A percentile compares a stretch with the other conserved stretches of the same genome.
Evolutionary conservation across 2,113 vertebrate genomes (phyloP).

Genomic region (Anarhynchus alexandrinus): DNA sequence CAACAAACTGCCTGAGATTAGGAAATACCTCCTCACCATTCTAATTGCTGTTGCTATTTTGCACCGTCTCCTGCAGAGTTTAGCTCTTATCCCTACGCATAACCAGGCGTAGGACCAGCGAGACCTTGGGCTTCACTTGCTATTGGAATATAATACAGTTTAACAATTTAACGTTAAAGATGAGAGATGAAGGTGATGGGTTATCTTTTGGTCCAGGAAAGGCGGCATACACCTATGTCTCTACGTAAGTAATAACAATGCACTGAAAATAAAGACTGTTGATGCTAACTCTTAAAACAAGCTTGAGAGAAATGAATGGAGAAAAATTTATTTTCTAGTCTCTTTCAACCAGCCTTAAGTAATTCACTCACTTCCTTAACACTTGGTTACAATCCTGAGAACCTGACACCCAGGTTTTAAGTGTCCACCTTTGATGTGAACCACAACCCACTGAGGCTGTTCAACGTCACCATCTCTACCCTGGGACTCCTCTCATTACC

Average conservation of each 20-base stretch:
- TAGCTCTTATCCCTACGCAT: rapidly evolving
- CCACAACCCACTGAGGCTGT: neutral
- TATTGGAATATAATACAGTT: neutral
- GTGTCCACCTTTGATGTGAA: neutral
- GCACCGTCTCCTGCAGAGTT: neutral
- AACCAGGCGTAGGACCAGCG: neutral
- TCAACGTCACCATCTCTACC: neutral
- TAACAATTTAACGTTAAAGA: neutral
- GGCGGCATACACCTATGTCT: neutral
- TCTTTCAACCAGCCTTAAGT: neutral
- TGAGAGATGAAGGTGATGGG: neutral
- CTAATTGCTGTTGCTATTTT: neutral
- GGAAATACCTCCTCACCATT: neutral
- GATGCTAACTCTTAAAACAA: neutral
- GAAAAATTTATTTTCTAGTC: neutral
- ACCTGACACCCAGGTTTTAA: neutral
- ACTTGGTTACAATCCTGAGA: neutral
- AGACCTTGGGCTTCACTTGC: neutral
- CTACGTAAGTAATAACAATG: neutral
- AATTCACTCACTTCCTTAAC: neutral
- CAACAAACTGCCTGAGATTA: neutral
- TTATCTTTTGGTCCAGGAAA: neutral
- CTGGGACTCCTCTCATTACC: neutral
- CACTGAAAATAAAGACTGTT: slow-evolving; percentile 15
- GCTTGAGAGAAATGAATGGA: slow-evolving; percentile 40